These are phyloP conservation scores for Trematomus loennbergii DNA, from an alignment of 2,113 vertebrate species.

Conservation along the genomic window DNA sequence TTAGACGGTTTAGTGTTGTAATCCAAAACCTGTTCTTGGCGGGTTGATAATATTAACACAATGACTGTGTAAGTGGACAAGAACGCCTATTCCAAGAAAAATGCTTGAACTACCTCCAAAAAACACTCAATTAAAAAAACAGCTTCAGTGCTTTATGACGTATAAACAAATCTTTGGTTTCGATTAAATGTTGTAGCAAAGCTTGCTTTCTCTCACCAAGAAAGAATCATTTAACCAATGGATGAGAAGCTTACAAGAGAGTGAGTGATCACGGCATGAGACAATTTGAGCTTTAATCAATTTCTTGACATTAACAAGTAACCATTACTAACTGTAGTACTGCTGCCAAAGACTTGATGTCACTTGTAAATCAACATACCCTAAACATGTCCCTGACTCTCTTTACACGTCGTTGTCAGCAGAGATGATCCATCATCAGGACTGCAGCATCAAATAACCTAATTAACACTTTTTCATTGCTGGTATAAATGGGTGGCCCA, in stretches of 20 bases:
- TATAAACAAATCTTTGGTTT: not conserved
- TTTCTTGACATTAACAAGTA: no score
- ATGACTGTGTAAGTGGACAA: not conserved
- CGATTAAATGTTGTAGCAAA: not conserved
- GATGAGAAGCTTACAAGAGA: not conserved
- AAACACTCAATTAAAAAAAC: no score
- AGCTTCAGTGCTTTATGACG: not conserved
- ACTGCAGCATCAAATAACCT: conserved; percentile 40
- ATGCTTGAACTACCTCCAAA: no score
- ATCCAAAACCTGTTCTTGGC: not conserved
- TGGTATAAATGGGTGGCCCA: conserved; percentile 12
- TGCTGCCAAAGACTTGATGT: not conserved
- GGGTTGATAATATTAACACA: not conserved
- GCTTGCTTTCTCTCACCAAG: not conserved
- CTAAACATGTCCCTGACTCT: not conserved
- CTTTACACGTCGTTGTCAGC: conserved; percentile 7
- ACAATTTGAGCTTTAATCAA: no score
- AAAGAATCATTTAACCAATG: not conserved
- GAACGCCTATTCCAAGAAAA: not conserved
- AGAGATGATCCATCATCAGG: conserved; percentile 2
- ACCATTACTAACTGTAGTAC: not conserved
- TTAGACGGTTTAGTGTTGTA: not conserved
- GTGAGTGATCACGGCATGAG: not conserved
- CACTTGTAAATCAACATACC: conserved; percentile 10
- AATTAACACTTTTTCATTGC: conserved; percentile 36